phyloP scores from a whole-genome alignment of 2,797 vertebrate genomes.

The Peromyscus melanophrys region DNA sequence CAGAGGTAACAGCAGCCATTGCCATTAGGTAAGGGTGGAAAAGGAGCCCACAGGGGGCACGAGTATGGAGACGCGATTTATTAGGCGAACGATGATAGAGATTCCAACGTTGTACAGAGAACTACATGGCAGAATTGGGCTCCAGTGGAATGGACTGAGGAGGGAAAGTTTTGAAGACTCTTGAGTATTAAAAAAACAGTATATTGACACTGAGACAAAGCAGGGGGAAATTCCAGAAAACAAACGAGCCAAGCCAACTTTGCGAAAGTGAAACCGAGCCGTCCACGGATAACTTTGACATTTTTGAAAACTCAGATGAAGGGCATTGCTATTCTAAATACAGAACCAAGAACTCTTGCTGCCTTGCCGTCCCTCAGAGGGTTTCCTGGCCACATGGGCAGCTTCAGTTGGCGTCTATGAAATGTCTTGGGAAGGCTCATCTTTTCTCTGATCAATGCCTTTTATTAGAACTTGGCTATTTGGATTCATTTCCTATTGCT shows the following conservation, averaged over 20 bases:
- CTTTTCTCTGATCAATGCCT: neutral
- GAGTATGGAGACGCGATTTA: slow-evolving; percentile 1
- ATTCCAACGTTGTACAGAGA: slow-evolving; percentile 3
- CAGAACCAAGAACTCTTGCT: neutral
- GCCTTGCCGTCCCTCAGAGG: neutral
- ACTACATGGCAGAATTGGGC: slow-evolving; percentile 42
- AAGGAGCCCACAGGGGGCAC: neutral
- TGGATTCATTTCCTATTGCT: neutral
- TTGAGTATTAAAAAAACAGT: slow-evolving; percentile 12
- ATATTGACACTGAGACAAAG: slow-evolving; percentile 47
- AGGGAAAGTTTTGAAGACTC: slow-evolving; percentile 71
- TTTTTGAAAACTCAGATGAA: slow-evolving; percentile 60
- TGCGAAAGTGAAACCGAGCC: slow-evolving; percentile 60
- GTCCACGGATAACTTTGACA: slow-evolving; percentile 19
- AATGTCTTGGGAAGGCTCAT: neutral
- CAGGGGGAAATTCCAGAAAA: slow-evolving; percentile 65
- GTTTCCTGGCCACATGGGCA: slow-evolving; percentile 27
- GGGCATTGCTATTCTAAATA: slow-evolving; percentile 23
- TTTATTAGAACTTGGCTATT: neutral
- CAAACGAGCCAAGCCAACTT: slow-evolving; percentile 45
- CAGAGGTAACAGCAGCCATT: neutral
- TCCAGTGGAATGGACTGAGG: slow-evolving; percentile 61
- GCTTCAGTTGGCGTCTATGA: neutral
- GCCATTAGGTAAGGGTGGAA: neutral
- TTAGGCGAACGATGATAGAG: neutral